These are phyloP conservation scores for Alosa sapidissima DNA, from an alignment of 2,797 vertebrate species.

Conservation along the genomic window DNA sequence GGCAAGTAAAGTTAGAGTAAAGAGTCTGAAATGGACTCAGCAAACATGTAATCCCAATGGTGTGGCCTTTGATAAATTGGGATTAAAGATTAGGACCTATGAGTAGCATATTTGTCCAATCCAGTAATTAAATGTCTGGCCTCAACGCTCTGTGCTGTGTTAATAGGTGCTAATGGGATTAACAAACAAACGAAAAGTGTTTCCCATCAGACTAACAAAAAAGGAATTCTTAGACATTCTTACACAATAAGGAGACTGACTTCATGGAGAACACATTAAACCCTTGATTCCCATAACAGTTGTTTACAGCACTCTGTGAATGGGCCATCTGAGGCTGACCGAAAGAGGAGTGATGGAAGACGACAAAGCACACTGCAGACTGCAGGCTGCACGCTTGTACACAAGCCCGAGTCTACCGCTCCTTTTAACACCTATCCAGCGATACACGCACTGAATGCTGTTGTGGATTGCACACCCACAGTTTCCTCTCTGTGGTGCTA, in stretches of 20 bases:
- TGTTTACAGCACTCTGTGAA: neutral
- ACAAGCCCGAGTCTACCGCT: neutral
- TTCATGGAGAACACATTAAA: neutral
- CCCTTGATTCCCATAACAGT: neutral
- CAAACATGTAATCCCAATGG: neutral
- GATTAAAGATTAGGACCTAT: neutral
- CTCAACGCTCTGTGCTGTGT: neutral
- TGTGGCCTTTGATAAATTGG: neutral
- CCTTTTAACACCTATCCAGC: neutral
- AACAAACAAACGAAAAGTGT: neutral
- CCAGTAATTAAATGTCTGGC: neutral
- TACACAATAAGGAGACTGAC: neutral
- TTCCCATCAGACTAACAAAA: neutral
- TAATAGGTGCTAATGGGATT: neutral
- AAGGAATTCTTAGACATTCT: neutral
- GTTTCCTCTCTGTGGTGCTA: neutral
- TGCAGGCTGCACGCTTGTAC: neutral
- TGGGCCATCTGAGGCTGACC: neutral
- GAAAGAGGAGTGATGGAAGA: neutral
- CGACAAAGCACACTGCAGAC: neutral
- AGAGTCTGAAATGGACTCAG: neutral
- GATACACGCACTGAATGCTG: neutral
- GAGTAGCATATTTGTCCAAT: neutral
- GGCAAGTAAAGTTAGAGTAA: neutral
- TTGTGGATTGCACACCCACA: neutral